Evolutionary conservation across 2,888 invertebrate species (phyloP), one percentile per base, ranked within the genome.

Genomic region (Spodoptera picta): DNA sequence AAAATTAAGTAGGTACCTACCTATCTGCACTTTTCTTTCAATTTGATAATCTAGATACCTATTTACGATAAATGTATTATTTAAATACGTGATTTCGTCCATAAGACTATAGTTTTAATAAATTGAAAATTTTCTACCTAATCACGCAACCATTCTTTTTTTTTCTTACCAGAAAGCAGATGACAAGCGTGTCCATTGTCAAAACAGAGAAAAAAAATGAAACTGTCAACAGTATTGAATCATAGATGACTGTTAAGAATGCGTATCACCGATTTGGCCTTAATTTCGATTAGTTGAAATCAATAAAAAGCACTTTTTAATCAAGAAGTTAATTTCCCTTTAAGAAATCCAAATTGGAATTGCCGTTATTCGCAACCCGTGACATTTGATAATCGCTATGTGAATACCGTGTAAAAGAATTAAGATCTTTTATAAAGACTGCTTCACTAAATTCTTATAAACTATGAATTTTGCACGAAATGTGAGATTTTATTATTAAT

Each of bases 381-480:
- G 77, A 79, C 77, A 77, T 76, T 79, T 73, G 69, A 73, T 77
- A 77, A 77, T 77, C 76, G 66, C 77, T 69, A 75, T 66, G 63
- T 76, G 77, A 77, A 73, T 64, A 69, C 73, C 79, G 77, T 77
- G 61, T 77, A 61, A 69, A 76, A 77, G 47, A 72, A 72, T 77
- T 77, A 72, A 77, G 73, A 72, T 77, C 72, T 66, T 72, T 50
- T 65, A 73, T 62, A 47, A 14, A 19, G 23, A 52, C 75, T 62
- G 69, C 7, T 67, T 68, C 58, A 73, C 60, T 48, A 66, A 75
- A 57, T 73, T 45, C n/a, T 53, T 53, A 47, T 55, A 41, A 52
- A 70, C 47, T 63, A 72, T 48, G 49, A 45, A 54, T 66, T 73
- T 60, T 48, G 67, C 36, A 23, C 19, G 41, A 50, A 55, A 44